Evolutionary conservation across 2,113 vertebrate genomes (phyloP).

Genomic region (Atlantisia rogersi): DNA sequence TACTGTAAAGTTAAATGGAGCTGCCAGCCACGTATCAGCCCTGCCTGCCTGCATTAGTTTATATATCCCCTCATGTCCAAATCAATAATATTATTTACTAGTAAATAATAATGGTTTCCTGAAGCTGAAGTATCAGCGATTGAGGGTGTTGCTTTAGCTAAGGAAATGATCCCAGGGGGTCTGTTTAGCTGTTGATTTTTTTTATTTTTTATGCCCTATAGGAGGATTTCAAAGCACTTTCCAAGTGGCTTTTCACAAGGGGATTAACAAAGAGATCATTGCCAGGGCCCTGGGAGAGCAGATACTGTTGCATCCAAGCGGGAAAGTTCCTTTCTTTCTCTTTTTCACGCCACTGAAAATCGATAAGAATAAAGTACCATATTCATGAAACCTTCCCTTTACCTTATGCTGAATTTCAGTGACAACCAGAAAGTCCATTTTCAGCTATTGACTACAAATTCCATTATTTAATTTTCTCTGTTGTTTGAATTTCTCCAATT

Average conservation of each 20-base stretch:
- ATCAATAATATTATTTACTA: slow-evolving; percentile 21
- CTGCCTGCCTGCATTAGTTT: slow-evolving; percentile 28
- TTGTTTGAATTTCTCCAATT: neutral
- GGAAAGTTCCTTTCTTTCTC: neutral
- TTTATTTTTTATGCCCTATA: neutral
- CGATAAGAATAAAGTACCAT: neutral
- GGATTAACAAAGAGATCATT: slow-evolving; percentile 15
- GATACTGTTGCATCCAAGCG: neutral
- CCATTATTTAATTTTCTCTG: neutral
- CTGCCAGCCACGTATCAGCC: neutral
- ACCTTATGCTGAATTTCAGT: neutral
- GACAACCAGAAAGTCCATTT: neutral
- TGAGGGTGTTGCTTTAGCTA: slow-evolving; percentile 28
- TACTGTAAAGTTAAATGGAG: slow-evolving; percentile 5
- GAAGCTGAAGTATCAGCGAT: slow-evolving; percentile 40
- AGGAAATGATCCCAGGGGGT: slow-evolving; percentile 17
- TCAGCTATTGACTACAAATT: neutral
- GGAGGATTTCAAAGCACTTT: slow-evolving; percentile 45
- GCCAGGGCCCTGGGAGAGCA: slow-evolving; percentile 3
- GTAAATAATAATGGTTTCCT: slow-evolving; percentile 48
- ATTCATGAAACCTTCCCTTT: neutral
- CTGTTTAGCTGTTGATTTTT: slow-evolving; percentile 24
- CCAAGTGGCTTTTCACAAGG: neutral
- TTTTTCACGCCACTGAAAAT: neutral
- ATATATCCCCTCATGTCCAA: slow-evolving; percentile 11